Conservation (phyloP, 2,797 vertebrate species). For the Cacajao melanocephalus region DNA sequence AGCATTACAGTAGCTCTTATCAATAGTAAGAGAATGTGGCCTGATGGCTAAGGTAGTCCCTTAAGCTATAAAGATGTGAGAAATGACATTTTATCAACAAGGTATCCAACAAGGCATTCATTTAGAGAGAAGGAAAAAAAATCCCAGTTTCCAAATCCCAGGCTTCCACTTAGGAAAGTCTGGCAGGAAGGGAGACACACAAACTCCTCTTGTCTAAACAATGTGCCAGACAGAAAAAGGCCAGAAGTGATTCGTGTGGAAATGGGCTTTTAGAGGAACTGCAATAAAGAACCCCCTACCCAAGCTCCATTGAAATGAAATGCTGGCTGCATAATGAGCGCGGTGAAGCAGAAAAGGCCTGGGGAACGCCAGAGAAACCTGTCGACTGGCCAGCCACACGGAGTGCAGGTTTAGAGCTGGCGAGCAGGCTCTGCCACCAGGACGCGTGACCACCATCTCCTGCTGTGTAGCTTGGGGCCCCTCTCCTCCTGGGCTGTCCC, state of each 20-base stretch:
- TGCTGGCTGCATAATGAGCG: background rate
- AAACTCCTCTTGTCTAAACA: conserved; percentile 79
- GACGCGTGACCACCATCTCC: background rate
- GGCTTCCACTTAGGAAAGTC: conserved; percentile 52
- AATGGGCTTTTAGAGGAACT: conserved; percentile 56
- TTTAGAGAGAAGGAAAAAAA: conserved; percentile 56
- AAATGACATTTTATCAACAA: conserved; percentile 68
- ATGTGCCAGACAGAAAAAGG: conserved; percentile 75
- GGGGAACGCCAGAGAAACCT: background rate
- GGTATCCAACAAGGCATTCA: conserved; percentile 71
- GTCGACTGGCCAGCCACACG: background rate
- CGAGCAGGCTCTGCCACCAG: background rate
- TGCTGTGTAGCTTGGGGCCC: background rate
- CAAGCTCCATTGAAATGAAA: conserved; percentile 34
- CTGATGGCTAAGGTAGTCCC: conserved; percentile 46
- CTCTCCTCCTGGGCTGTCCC: background rate
- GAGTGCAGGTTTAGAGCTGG: background rate
- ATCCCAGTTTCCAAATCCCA: conserved; percentile 67
- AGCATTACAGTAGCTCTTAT: conserved; percentile 60
- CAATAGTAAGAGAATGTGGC: conserved; percentile 48
- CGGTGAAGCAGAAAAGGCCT: background rate
- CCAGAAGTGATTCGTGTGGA: conserved; percentile 64
- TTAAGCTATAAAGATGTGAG: background rate
- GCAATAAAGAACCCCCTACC: conserved; percentile 54
- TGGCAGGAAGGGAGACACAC: conserved; percentile 66